Evolutionary conservation across 2,888 invertebrate genomes (phyloP).

Genomic region (Drosophila macrospina): DNA sequence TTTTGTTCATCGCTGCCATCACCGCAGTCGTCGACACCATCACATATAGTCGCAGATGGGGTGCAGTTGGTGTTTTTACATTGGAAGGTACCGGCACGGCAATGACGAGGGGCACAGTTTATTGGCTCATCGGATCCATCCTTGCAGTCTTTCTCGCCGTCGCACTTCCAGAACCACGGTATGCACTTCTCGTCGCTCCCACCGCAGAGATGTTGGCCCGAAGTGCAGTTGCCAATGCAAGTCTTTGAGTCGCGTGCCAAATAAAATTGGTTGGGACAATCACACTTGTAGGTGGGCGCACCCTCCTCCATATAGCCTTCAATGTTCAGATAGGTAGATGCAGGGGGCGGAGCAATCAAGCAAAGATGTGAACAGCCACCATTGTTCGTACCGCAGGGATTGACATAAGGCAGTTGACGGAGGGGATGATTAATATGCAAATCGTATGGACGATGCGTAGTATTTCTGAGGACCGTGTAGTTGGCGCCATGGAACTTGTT

Average conservation of each 20-base stretch:
- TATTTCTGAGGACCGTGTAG: constrained; percentile 91
- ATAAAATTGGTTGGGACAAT: constrained; percentile 97
- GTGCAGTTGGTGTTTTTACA: constrained; percentile 97
- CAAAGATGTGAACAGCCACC: constrained; percentile 99
- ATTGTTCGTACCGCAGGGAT: constrained; percentile 96
- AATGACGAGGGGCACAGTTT: constrained; percentile 93
- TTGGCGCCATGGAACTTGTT: constrained; percentile 95
- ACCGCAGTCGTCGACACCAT: constrained; percentile 96
- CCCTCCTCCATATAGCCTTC: constrained; percentile 93
- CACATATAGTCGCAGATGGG: constrained; percentile 96
- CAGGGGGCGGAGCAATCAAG: constrained; percentile 93
- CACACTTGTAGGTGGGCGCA: constrained; percentile 92
- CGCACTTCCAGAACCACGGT: constrained; percentile 93
- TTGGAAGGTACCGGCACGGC: constrained; percentile 96
- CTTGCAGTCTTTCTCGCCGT: constrained; percentile 96
- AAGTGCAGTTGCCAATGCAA: constrained; percentile 97
- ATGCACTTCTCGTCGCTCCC: constrained; percentile 90
- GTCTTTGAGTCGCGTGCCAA: constrained; percentile 92
- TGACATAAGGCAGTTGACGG: constrained; percentile 92
- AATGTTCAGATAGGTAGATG: constrained; percentile 91
- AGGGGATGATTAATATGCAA: constrained; percentile 96
- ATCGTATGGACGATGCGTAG: constrained; percentile 97
- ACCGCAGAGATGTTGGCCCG: constrained; percentile 87
- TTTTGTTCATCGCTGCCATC: constrained; percentile 95
- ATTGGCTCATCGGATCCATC: constrained; percentile 96